Percentiles rank a stretch among this genome's conserved stretches.
Evolutionary conservation across 2,888 invertebrate species (phyloP).

Genomic region (Amiota communis): DNA sequence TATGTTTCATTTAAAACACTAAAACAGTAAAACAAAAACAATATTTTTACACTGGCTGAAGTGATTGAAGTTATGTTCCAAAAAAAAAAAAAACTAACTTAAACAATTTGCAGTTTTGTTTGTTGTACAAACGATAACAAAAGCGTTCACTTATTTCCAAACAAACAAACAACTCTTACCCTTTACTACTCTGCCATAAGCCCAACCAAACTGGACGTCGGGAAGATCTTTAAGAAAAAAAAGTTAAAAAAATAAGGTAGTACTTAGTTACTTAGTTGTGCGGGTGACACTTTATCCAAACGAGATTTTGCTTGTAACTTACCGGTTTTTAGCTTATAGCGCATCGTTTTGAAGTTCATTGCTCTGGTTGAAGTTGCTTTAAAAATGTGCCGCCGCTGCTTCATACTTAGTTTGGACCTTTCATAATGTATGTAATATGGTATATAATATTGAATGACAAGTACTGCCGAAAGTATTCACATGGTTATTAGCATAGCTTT

Average conservation of each 20-base stretch:
- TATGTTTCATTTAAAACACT: constrained; percentile 45
- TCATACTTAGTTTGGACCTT: background rate
- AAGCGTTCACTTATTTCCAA: constrained; percentile 53
- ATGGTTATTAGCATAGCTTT: constrained; percentile 34
- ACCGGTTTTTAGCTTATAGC: constrained; percentile 2
- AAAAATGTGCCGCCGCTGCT: background rate
- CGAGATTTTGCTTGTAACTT: background rate
- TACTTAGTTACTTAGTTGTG: background rate
- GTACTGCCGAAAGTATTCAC: constrained; percentile 1
- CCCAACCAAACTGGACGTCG: too few species aligned
- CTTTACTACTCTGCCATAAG: background rate
- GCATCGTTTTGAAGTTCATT: constrained; percentile 16
- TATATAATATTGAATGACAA: background rate
- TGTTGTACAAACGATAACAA: constrained; percentile 52
- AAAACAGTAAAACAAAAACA: too few species aligned
- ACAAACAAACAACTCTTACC: constrained; percentile 22
- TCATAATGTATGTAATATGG: too few species aligned
- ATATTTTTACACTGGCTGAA: too few species aligned
- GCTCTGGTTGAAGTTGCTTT: background rate
- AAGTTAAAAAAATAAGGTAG: background rate
- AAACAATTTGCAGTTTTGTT: constrained; percentile 67
- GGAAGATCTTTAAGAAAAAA: background rate
- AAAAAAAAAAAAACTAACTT: constrained; percentile 15
- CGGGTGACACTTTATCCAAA: constrained; percentile 9
- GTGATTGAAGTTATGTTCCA: background rate